A percentile compares a stretch with the other conserved stretches of the same genome.
Conservation (phyloP, 1,140 invertebrate species). For the Trichonephila inaurata region DNA sequence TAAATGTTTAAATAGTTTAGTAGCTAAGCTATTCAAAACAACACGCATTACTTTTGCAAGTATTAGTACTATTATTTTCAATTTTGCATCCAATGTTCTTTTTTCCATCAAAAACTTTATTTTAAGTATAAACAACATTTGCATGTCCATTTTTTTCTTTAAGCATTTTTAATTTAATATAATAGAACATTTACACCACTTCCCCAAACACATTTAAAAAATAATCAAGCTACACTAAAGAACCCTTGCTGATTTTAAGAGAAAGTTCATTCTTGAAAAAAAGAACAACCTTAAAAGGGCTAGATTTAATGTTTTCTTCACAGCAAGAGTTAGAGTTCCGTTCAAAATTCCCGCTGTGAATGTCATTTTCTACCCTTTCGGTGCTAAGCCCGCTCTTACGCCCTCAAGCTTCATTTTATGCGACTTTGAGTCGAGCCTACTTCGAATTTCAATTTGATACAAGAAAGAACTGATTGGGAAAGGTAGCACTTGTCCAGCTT, state of each 20-base stretch:
- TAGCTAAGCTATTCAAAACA: too few relatives aligned
- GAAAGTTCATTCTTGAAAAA: background rate
- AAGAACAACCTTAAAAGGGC: background rate
- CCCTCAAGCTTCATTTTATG: conserved; percentile 1
- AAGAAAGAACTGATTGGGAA: background rate
- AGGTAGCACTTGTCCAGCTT: background rate
- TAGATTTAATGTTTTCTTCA: conserved; percentile 15
- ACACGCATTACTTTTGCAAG: too few relatives aligned
- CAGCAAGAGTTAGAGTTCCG: conserved; percentile 32
- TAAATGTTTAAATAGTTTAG: too few relatives aligned
- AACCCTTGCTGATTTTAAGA: conserved; percentile 19
- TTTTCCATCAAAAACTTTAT: too few relatives aligned
- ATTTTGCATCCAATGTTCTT: too few relatives aligned
- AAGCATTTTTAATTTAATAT: background rate
- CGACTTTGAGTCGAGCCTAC: background rate
- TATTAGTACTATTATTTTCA: too few relatives aligned
- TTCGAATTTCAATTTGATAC: background rate
- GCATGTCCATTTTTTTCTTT: too few relatives aligned
- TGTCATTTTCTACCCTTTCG: conserved; percentile 48
- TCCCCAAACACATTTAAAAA: background rate
- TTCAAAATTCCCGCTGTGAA: conserved; percentile 60
- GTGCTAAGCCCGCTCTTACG: background rate
- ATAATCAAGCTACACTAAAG: background rate
- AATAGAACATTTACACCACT: background rate
- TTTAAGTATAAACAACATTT: too few relatives aligned